Evolutionary conservation across 2,888 invertebrate species (phyloP), one percentile per base, ranked within the genome.

Genomic region (Scotopteryx bipunctaria): DNA sequence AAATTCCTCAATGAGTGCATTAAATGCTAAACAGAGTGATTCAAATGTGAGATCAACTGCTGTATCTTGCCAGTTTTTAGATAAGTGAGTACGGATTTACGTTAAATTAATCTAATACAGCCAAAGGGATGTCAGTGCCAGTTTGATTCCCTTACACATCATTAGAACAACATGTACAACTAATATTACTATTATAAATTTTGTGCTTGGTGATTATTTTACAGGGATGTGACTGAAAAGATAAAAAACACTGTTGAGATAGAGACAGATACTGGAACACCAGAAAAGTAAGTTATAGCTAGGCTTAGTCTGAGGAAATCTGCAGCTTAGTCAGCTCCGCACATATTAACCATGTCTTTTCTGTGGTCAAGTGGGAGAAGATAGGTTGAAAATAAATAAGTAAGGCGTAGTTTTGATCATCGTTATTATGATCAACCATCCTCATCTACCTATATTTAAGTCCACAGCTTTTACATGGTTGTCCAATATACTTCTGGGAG

Each of bases 1-100:
- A 58, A 79, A 76, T 58, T 60, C 66, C 0, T 75, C 78, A n/a
- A 63, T 68, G 23, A 73, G 72, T 56, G 69, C 71, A 2, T 52
- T 79, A 0, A 67, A 68, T 27, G 55, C 59, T 0, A 80, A 76
- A 48, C 57, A 44, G 5, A 75, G 69, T 55, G 72, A 73, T 3
- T 50, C 55, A 1, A 71, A 68, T 23, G 44, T 72, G 0, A 76
- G 68, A 32, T 60, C 66, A 3, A 54, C 53, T 6, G 62, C 65
- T 1, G 63, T 63, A 2, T 75, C 78, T 0, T 67, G 61, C 51
- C 71, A 73, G 25, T 59, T 57, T 43, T 38, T 68, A 6, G 64
- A 68, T 4, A 65, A 59, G 78, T 77, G 54, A 55, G 65, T 64
- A 40, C 2, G n/a, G n/a, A n/a, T n/a, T n/a, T n/a, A n/a, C n/a